Evolutionary conservation across 2,797 vertebrate genomes (phyloP).

Genomic region (Paguma larvata): DNA sequence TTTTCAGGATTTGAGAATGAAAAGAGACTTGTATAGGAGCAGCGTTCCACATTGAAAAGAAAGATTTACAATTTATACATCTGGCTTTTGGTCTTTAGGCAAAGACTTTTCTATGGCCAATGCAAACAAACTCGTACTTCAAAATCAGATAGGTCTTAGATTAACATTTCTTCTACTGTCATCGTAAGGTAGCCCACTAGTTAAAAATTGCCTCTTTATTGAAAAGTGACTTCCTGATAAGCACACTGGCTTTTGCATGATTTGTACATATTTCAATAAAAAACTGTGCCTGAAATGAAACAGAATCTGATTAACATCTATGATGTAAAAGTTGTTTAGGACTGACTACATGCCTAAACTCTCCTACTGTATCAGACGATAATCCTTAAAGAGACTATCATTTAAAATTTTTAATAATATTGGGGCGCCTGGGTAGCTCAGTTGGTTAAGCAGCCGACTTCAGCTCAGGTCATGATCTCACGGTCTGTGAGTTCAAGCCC

Average conservation of each 20-base stretch:
- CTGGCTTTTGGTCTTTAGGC: background rate
- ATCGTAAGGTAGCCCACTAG: background rate
- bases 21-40: background rate
- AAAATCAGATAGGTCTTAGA: background rate
- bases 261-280: background rate
- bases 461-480: too few relatives aligned
- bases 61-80: background rate
- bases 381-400: background rate
- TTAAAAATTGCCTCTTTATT: background rate
- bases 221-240: background rate
- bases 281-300: conserved; percentile 34
- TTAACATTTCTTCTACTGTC: conserved; percentile 5
- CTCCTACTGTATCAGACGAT: background rate
- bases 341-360: background rate
- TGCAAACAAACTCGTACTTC: background rate
- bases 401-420: conserved; percentile 14
- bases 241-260: background rate
- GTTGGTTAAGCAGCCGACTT: too few relatives aligned
- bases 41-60: background rate
- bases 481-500: too few relatives aligned
- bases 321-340: background rate
- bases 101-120: background rate
- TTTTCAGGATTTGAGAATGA: background rate
- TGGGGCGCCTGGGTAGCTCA: too few relatives aligned
- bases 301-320: conserved; percentile 1